Evolutionary conservation across 2,797 vertebrate species (phyloP), one percentile per base, ranked within the genome.

Genomic region (Pangasius macronema): DNA sequence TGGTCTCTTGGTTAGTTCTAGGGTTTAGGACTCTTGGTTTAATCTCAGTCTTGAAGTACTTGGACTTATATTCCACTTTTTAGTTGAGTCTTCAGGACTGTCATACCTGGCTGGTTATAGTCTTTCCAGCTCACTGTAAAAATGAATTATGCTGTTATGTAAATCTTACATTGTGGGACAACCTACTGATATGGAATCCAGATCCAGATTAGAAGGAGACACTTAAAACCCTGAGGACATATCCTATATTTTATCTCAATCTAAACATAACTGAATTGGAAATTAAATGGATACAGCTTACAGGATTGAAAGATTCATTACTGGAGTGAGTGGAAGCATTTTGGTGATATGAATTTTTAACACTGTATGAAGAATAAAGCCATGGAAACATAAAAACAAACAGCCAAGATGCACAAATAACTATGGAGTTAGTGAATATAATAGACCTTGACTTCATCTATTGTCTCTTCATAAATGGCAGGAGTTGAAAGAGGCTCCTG

Each of bases 391-490:
- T 46, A 55, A 76, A 82, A 75, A 87, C 30, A 87, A 80, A 80
- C 53, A 65, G 82, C 65, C 36, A 55, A 22, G 85, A 86, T 53
- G 73, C 80, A 86, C 22, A 39, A 67, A 86, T n/a, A 49, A 83
- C 61, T 72, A 84, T 61, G 73, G 55, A 91, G 93, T 91, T 88
- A 89, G 70, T 39, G 83, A 89, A 89, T 93, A 91, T 89, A 39
- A 94, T 92, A 93, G 95, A 97, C 96, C 96, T 97, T 96, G 87
- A 94, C 94, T 90, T 96, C 95, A 88, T 93, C 93, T 91, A 95
- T 91, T 13, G 94, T 94, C 89, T 96, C 95, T 89, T 96, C 95
- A 85, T 94, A 93, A 92, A 95, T 94, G 91, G 94, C 94, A 85
- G 94, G 94, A 93, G 95, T 93, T 73, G 94, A 94, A 89, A 95